phyloP scores from a whole-genome alignment of 2,797 vertebrate genomes.

The Triplophysa bombifrons region DNA sequence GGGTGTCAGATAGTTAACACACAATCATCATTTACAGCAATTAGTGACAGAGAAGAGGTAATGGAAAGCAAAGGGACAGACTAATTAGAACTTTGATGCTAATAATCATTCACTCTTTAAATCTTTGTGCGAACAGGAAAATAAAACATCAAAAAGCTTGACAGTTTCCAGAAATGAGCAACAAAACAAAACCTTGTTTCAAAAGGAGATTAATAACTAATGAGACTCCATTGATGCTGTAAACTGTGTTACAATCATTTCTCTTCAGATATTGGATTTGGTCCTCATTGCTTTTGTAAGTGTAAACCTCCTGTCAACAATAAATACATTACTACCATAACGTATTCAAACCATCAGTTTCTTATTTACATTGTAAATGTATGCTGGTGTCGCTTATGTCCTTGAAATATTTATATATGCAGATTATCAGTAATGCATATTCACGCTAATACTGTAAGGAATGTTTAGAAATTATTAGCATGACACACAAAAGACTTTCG shows the following conservation, averaged over 20 bases:
- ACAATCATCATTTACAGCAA: not conserved
- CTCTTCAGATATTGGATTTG: not conserved
- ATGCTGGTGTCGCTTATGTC: not conserved
- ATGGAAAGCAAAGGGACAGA: not conserved
- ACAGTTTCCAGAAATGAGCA: conserved; percentile 26
- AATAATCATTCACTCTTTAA: not conserved
- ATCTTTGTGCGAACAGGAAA: not conserved
- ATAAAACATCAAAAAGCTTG: not conserved
- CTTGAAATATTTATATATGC: conserved; percentile 16
- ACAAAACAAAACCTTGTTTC: conserved; percentile 11
- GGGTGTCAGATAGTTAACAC: not conserved
- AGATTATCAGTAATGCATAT: conserved; percentile 2
- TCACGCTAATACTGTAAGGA: not conserved
- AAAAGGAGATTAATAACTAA: too few species aligned
- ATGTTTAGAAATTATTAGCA: conserved; percentile 2
- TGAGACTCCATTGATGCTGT: not conserved
- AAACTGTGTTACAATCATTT: not conserved
- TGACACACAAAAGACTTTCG: not conserved
- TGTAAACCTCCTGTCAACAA: not conserved
- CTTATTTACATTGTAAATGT: conserved; percentile 7
- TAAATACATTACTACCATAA: not conserved
- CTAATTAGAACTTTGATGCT: not conserved
- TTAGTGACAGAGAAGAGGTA: not conserved
- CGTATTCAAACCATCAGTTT: not conserved
- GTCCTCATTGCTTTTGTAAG: not conserved